A percentile compares a stretch with the other conserved stretches of the same genome.
phyloP scores from a whole-genome alignment of 2,113 vertebrate genomes.

The Morone chrysops region DNA sequence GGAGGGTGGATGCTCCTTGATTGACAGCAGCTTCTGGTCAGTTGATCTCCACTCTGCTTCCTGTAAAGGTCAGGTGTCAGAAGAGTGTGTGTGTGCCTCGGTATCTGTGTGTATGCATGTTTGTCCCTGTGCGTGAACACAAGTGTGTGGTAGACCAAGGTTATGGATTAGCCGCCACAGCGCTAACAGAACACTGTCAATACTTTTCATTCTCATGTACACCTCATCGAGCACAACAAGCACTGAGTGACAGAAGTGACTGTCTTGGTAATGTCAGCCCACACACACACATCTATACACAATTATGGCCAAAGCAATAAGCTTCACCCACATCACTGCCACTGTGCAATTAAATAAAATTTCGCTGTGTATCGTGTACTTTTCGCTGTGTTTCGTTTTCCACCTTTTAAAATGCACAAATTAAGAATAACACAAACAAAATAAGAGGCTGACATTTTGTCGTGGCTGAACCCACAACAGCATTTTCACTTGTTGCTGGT shows the following conservation, averaged over 20 bases:
- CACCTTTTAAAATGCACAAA: neutral
- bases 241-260: slow-evolving; percentile 22
- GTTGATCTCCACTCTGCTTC: slow-evolving; percentile 51
- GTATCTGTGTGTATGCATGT: slow-evolving; percentile 11
- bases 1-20: slow-evolving; percentile 46
- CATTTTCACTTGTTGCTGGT: neutral
- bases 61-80: slow-evolving; percentile 73
- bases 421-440: neutral
- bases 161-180: slow-evolving; percentile 73
- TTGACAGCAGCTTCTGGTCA: slow-evolving; percentile 67
- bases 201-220: slow-evolving; percentile 37
- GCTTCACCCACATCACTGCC: neutral
- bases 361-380: too few relatives aligned
- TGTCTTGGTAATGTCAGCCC: slow-evolving; percentile 28
- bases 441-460: too few relatives aligned
- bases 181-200: slow-evolving; percentile 61
- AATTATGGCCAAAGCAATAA: neutral
- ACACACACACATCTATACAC: neutral
- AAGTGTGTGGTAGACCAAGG: slow-evolving; percentile 27
- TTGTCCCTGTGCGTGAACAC: neutral
- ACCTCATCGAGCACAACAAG: slow-evolving; percentile 39
- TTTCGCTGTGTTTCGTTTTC: neutral
- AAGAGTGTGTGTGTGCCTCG: neutral
- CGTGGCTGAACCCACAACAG: neutral
- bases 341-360: neutral